Evolutionary conservation across 2,113 vertebrate species (phyloP), one percentile per base, ranked within the genome.

Genomic region (Periophthalmodon schlosseri): DNA sequence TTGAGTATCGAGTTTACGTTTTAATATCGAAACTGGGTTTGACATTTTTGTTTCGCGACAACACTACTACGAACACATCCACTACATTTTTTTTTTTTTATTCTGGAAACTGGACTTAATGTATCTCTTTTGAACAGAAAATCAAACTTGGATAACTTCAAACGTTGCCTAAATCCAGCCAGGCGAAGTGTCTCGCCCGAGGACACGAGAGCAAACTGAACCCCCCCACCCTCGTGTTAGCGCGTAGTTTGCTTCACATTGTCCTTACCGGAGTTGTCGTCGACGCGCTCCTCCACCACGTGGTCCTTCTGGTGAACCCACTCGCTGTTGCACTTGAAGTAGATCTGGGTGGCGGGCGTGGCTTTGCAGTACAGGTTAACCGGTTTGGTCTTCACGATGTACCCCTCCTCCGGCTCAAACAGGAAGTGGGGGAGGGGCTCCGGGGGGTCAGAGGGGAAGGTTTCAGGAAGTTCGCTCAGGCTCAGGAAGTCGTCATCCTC

Each of bases 251-350:
- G 46, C 49, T 56, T 52, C 3, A 39, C 36, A 39, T 5, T 39
- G 34, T 36, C 18, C 14, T 68, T 75, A 99, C 97, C 97, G 39
- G 97, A 96, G 71, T 95, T 98, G 88, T 98, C 96, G 3, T 99
- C 97, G 73, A 99, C 94, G 76, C 96, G 92, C 87, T 98, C 97
- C 0, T 97, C 96, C 73, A 97, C 96, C 1, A 95, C 94, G 47
- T 99, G 97, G 84, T 98, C 97, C 85, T 98, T 98, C 92, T 99
- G 97, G 89, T 99, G 97, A 74, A 99, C 97, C 97, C 97, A 98
- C 80, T 99, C 97, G 0, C 96, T 97, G 90, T 99, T 99, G 92
- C 97, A 98, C 84, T 98, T 99, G 82, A 99, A 99, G 91, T 99
- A 98, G 86, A 99, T 99, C 89, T 99, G 97, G 0, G 96, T 98